Base-by-base conservation (phyloP, 2,113 vertebrate species). In the Natator depressus region DNA sequence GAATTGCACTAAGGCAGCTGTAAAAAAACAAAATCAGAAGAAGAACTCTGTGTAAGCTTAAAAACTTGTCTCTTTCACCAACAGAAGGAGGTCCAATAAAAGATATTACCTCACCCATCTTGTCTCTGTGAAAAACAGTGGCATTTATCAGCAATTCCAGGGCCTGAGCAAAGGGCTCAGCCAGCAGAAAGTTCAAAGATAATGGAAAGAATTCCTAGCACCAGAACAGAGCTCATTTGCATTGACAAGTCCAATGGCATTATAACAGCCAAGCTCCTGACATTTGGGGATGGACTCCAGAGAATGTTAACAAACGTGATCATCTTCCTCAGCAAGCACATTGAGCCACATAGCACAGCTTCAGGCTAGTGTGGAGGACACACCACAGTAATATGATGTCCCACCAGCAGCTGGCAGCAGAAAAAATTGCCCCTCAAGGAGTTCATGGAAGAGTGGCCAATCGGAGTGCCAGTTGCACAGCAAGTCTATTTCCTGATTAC, bases 121-220 rank as follows among this genome's bases (percentile, higher is more conserved):
- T 38, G 35, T 72, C 65, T 72, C 65, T 72, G 35, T 20, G 35
- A 38, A 88, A 92, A 3, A 51, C 91, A 57, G 80, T 57, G 85
- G 59, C 1, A 81, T 87, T n/a, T 80, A 95, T 85, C 27, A 89
- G 82, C 86, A 89, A 29, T 91, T 95, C 84, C 38, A 82, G 3
- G 6, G 84, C 31, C 6, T 54, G 50, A 53, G 79, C 9, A 10
- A 95, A 90, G 50, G 5, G 50, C 86, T 91, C 82, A 59, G 62
- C n/a, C 57, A 76, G 65, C 54, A 82, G 65, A 35, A n/a, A 76
- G 8, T 25, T 90, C 69, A 92, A 55, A 82, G 88, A 87, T 53
- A 85, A 89, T 55, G 69, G 53, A 49, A 96, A 95, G 84, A 88
- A 93, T 82, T 95, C 91, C 92, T 27, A 78, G 92, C 57, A 87